Percentiles rank a stretch among this genome's conserved stretches.
Evolutionary conservation across 1,140 invertebrate species (phyloP).

Genomic region (Orchesella cincta): DNA sequence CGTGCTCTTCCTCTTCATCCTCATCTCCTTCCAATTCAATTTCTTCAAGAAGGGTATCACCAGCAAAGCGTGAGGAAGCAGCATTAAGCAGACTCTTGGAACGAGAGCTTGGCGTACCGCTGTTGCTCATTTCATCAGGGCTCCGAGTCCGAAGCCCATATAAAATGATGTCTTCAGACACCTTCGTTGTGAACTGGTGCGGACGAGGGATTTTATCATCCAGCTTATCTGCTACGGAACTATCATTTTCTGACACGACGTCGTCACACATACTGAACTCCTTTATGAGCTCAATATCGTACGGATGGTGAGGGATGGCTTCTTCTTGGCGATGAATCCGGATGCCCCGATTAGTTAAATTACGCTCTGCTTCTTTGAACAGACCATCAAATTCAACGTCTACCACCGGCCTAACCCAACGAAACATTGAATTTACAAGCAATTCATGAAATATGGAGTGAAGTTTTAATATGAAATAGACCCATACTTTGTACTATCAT

Average conservation of each 20-base stretch:
- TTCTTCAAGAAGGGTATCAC: not conserved
- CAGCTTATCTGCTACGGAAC: not conserved
- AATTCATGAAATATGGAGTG: too few relatives aligned
- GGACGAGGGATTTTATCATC: not conserved
- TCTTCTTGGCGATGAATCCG: not conserved
- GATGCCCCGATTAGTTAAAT: not conserved
- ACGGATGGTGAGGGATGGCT: not conserved
- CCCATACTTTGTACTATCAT: not conserved
- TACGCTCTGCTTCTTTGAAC: not conserved
- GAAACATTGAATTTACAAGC: too few relatives aligned
- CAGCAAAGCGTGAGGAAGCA: not conserved
- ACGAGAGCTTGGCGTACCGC: too few relatives aligned
- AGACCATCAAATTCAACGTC: not conserved
- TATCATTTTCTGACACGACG: not conserved
- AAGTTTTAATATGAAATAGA: too few relatives aligned
- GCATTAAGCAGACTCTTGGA: not conserved
- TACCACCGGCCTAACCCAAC: too few relatives aligned
- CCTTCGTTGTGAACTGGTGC: constrained; percentile 1
- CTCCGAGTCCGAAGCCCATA: not conserved
- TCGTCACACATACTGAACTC: not conserved
- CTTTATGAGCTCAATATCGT: not conserved
- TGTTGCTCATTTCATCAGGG: not conserved
- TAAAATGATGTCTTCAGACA: not conserved
- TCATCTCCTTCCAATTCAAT: constrained; percentile 5
- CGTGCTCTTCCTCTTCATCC: constrained; percentile 9